Evolutionary conservation across 2,797 vertebrate genomes (phyloP).

Genomic region (Mormyrus proboscirostris): DNA sequence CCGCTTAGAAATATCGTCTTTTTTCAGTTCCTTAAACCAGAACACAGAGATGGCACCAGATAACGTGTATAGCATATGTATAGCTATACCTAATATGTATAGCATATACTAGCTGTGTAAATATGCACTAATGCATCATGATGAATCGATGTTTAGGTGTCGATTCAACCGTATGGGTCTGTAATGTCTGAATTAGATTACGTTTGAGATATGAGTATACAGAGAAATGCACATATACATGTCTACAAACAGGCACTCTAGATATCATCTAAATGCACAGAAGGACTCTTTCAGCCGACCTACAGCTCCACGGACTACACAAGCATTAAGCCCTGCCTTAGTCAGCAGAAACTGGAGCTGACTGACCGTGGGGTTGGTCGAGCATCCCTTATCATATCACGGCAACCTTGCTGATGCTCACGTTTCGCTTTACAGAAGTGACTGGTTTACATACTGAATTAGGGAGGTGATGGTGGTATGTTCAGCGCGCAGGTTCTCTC

Average conservation of each 20-base stretch:
- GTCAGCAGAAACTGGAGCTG: conserved; percentile 2
- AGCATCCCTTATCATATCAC: neutral
- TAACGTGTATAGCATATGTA: neutral
- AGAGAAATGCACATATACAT: neutral
- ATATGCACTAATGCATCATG: neutral
- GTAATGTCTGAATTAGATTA: neutral
- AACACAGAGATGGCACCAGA: neutral
- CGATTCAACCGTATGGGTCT: neutral
- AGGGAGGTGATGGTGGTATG: neutral
- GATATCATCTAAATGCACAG: neutral
- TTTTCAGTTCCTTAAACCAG: neutral
- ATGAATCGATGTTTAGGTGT: neutral
- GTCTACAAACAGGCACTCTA: neutral
- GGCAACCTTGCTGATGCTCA: neutral
- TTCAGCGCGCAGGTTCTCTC: neutral
- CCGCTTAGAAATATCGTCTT: neutral
- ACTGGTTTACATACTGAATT: neutral
- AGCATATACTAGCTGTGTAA: neutral
- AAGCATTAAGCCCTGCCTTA: neutral
- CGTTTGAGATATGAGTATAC: neutral
- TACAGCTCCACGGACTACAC: neutral
- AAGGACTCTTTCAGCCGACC: neutral
- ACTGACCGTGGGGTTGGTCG: too few relatives aligned
- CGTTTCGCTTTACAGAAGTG: neutral
- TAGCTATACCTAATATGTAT: neutral